These are phyloP conservation scores for Phragmatobia fuliginosa DNA, from an alignment of 2,888 invertebrate species.

Conservation along the genomic window DNA sequence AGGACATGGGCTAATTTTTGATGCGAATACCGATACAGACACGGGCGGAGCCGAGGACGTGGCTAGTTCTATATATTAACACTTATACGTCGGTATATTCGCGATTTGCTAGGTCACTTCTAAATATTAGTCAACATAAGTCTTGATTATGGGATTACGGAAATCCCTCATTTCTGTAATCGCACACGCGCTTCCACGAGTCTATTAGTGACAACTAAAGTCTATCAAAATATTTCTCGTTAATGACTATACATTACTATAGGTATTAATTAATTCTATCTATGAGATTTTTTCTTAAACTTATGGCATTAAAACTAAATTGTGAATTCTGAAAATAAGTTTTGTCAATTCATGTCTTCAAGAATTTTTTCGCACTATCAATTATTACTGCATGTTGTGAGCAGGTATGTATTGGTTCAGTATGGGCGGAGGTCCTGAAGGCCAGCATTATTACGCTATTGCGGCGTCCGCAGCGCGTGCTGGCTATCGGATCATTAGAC, in stretches of 20 bases:
- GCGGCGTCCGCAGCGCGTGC: no score
- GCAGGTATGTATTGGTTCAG: no score
- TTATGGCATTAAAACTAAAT: background rate
- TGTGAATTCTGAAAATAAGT: background rate
- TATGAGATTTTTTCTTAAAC: background rate
- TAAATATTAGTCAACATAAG: slow-evolving; percentile 26
- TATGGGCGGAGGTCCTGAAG: no score
- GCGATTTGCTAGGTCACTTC: slow-evolving; percentile 35
- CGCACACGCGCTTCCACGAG: slow-evolving; percentile 25
- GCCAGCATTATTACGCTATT: no score
- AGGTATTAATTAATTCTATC: no score
- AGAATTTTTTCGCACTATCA: no score
- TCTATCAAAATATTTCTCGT: slow-evolving; percentile 18
- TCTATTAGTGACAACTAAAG: slow-evolving; percentile 24
- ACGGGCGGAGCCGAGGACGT: no score
- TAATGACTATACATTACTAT: background rate
- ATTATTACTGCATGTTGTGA: no score
- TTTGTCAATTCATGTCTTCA: background rate
- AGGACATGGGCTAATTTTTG: slow-evolving; percentile 23
- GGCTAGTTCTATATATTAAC: background rate
- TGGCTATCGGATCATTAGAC: no score
- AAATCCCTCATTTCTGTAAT: slow-evolving; percentile 35
- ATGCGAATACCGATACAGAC: no score
- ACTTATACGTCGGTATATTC: slow-evolving; percentile 33
- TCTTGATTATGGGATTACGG: slow-evolving; percentile 17